A percentile compares a stretch with the other conserved stretches of the same genome.
Conservation (phyloP, 2,797 vertebrate genomes). For the Anisognathus igniventris region DNA sequence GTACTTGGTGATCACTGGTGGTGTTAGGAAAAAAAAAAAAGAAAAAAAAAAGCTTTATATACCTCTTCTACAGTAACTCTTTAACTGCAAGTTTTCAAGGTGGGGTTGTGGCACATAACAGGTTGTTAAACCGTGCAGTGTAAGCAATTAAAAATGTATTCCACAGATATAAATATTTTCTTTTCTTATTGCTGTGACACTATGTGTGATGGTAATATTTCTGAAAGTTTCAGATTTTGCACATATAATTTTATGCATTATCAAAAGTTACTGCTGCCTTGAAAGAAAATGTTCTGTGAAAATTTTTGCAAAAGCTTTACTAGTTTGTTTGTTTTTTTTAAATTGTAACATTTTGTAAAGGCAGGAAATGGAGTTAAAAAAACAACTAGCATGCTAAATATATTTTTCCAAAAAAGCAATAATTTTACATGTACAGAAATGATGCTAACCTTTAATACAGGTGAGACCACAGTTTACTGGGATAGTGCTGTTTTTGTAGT, state of each 20-base stretch:
- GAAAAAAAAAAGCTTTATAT: conserved; percentile 73
- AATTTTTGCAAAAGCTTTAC: conserved; percentile 84
- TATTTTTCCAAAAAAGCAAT: conserved; percentile 87
- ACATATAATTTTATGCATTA: conserved; percentile 85
- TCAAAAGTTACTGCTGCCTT: conserved; percentile 83
- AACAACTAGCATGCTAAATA: conserved; percentile 80
- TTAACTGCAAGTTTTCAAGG: conserved; percentile 67
- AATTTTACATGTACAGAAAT: conserved; percentile 86
- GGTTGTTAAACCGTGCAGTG: conserved; percentile 73
- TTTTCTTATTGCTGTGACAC: conserved; percentile 74
- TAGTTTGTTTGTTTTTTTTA: conserved; percentile 69
- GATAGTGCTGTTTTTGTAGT: conserved; percentile 75
- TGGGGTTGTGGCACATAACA: conserved; percentile 71
- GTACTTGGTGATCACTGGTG: conserved; percentile 65
- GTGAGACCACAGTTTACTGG: conserved; percentile 80
- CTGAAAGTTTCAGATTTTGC: conserved; percentile 78
- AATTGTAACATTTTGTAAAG: conserved; percentile 84
- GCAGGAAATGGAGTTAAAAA: conserved; percentile 74
- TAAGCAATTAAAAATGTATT: conserved; percentile 67
- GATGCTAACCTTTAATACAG: conserved; percentile 80
- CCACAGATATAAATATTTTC: conserved; percentile 74
- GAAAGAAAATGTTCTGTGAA: conserved; percentile 80
- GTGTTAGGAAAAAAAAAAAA: conserved; percentile 21
- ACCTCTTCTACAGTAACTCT: conserved; percentile 82
- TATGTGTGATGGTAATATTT: conserved; percentile 74